Evolutionary conservation across 2,113 vertebrate species (phyloP).

Genomic region (Labrus mixtus): DNA sequence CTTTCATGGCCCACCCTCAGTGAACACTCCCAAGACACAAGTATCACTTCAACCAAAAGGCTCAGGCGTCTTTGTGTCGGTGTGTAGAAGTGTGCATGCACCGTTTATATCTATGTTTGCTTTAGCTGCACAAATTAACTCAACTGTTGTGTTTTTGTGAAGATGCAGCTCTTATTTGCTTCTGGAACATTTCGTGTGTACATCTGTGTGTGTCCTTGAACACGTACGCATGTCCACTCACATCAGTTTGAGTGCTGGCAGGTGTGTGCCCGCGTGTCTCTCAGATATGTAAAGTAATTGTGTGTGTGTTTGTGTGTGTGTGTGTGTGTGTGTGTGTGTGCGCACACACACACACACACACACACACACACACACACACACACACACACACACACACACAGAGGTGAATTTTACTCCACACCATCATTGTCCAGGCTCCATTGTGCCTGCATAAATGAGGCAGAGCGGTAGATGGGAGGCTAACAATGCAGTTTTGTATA

Average conservation of each 20-base stretch:
- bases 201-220: slow-evolving; percentile 1
- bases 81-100: not conserved
- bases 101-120: not conserved
- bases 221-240: not conserved
- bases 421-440: slow-evolving; percentile 47
- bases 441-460: slow-evolving; percentile 67
- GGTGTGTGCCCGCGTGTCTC: slow-evolving; percentile 25
- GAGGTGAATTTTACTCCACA: slow-evolving; percentile 41
- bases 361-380: too few species aligned
- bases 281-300: not conserved
- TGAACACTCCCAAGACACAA: slow-evolving; percentile 36
- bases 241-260: slow-evolving; percentile 36
- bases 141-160: not conserved
- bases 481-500: slow-evolving; percentile 67
- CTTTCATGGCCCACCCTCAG: slow-evolving; percentile 45
- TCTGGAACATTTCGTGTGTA: slow-evolving; percentile 6
- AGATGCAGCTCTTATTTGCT: not conserved
- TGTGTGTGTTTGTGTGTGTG: slow-evolving; percentile 16
- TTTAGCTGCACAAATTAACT: not conserved
- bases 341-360: too few species aligned
- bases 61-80: not conserved
- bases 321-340: not conserved
- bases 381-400: not conserved
- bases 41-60: slow-evolving; percentile 33
- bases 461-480: slow-evolving; percentile 49